Percentiles rank a stretch among this genome's conserved stretches.
These are phyloP conservation scores for Morpho helenor DNA, from an alignment of 2,888 invertebrate species.

Conservation along the genomic window DNA sequence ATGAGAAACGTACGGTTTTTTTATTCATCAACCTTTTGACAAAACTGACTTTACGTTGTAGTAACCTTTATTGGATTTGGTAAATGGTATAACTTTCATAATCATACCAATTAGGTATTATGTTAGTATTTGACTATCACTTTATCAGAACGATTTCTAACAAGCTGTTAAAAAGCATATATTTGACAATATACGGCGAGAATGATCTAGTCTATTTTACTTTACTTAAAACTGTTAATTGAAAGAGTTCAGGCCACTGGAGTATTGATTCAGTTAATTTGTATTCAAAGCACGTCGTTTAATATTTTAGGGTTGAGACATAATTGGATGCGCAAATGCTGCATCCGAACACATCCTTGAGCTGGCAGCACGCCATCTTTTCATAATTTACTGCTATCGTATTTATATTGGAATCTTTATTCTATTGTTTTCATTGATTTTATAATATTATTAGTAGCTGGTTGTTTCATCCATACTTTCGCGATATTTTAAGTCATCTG, in stretches of 20 bases:
- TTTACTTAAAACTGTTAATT: no score
- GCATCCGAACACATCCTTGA: constrained; percentile 62
- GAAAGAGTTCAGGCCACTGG: no score
- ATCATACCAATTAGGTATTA: no score
- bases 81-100: no score
- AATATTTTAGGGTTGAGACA: constrained; percentile 73
- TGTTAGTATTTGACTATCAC: no score
- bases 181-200: no score
- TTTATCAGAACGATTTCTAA: no score
- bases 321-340: constrained; percentile 70
- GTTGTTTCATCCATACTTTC: background rate
- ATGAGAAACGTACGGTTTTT: no score
- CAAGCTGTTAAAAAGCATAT: no score
- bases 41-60: no score
- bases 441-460: background rate
- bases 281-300: constrained; percentile 60
- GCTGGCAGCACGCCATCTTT: constrained; percentile 65
- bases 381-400: constrained; percentile 58
- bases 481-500: background rate
- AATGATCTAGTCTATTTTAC: constrained; percentile 24
- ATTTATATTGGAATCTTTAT: constrained; percentile 40
- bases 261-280: constrained; percentile 49
- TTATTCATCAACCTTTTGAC: no score
- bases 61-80: no score
- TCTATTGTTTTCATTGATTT: constrained; percentile 15